Evolutionary conservation across 2,797 vertebrate species (phyloP).

Genomic region (Enteromius anoplus): DNA sequence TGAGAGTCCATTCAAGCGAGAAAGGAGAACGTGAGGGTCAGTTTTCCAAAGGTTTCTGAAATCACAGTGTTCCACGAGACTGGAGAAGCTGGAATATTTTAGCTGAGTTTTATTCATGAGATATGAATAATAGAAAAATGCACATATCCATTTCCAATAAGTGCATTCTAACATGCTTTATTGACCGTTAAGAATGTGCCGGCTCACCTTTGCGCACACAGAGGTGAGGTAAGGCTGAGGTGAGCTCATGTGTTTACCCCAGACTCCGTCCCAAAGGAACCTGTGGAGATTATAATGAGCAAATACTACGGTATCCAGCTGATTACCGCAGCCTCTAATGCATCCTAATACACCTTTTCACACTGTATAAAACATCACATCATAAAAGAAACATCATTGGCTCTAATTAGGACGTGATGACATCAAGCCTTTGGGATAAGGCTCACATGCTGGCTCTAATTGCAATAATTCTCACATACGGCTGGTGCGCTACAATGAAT

Average conservation of each 20-base stretch:
- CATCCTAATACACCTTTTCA: constrained; percentile 2
- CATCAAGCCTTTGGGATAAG: constrained; percentile 27
- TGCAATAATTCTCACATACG: constrained; percentile 26
- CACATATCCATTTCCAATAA: constrained; percentile 46
- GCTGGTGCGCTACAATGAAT: constrained; percentile 17
- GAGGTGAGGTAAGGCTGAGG: constrained; percentile 52
- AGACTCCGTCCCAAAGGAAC: constrained; percentile 45
- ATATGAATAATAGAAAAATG: constrained; percentile 37
- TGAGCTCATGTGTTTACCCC: constrained; percentile 69
- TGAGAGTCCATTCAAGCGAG: constrained; percentile 2
- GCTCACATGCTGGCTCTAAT: constrained; percentile 17
- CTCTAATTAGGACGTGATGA: constrained; percentile 12
- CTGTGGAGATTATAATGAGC: constrained; percentile 42
- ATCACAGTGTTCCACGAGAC: constrained; percentile 4
- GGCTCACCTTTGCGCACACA: constrained; percentile 3
- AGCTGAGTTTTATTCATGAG: constrained; percentile 42
- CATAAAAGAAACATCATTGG: constrained; percentile 27
- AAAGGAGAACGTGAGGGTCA: background rate
- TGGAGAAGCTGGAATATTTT: constrained; percentile 17
- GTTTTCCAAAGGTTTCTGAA: constrained; percentile 22
- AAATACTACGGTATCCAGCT: constrained; percentile 28
- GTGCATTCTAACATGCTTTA: constrained; percentile 34
- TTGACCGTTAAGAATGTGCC: constrained; percentile 2
- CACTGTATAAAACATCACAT: constrained; percentile 25
- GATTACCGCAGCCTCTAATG: constrained; percentile 22